These are phyloP conservation scores for Clitarchus hookeri DNA, from an alignment of 2,888 invertebrate species.

Conservation along the genomic window DNA sequence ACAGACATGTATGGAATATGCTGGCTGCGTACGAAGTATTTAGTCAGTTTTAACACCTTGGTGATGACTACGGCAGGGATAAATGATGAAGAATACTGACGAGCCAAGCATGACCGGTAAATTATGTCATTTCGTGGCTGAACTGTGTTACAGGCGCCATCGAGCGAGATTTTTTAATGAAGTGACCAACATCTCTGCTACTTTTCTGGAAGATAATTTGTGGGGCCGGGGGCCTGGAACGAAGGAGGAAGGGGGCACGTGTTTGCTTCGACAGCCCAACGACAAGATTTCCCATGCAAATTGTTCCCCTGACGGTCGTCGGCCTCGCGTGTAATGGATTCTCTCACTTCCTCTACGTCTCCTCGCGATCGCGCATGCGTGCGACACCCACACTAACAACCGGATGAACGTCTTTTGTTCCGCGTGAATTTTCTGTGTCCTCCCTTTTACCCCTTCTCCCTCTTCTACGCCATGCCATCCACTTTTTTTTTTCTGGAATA, in stretches of 20 bases:
- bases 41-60: no score
- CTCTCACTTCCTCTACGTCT: not conserved
- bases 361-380: not conserved
- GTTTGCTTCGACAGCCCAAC: not conserved
- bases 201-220: not conserved
- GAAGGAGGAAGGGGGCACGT: not conserved
- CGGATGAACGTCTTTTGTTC: slow-evolving; percentile 10
- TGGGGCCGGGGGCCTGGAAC: not conserved
- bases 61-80: no score
- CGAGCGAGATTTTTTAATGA: not conserved
- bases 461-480: not conserved
- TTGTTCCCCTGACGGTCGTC: not conserved
- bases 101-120: no score
- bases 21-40: no score
- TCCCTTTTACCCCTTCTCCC: not conserved
- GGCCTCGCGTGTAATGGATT: not conserved
- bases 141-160: not conserved
- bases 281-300: not conserved
- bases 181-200: no score
- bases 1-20: no score
- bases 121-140: no score
- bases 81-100: no score
- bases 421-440: not conserved
- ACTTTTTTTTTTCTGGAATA: not conserved
- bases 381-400: slow-evolving; percentile 7